Evolutionary conservation across 2,797 vertebrate genomes (phyloP).

Genomic region (Emys orbicularis): DNA sequence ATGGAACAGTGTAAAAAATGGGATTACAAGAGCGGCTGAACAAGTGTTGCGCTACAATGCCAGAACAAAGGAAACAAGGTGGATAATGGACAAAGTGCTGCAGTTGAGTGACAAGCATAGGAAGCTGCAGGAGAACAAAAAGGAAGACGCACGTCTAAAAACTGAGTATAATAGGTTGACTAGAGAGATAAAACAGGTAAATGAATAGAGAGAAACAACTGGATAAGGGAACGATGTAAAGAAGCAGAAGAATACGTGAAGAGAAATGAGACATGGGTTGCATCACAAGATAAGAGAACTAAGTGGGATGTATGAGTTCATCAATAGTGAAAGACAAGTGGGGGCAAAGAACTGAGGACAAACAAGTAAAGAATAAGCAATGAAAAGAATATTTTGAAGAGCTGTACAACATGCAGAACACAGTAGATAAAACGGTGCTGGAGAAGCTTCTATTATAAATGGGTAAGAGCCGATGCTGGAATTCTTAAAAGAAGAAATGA

Average conservation of each 20-base stretch:
- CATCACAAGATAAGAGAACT: background rate
- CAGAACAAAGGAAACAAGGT: background rate
- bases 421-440: background rate
- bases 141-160: background rate
- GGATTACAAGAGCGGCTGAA: background rate
- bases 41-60: background rate
- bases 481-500: background rate
- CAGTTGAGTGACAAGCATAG: background rate
- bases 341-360: background rate
- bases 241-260: background rate
- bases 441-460: background rate
- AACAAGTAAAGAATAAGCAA: background rate
- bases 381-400: background rate
- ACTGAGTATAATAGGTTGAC: background rate
- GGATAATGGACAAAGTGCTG: background rate
- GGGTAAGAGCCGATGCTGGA: background rate
- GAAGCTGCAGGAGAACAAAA: background rate
- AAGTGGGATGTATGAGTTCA: background rate
- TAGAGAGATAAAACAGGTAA: background rate
- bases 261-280: background rate
- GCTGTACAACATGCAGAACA: background rate
- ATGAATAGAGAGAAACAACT: background rate
- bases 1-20: background rate
- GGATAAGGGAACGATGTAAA: background rate
- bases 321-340: background rate